Conservation (phyloP, 2,888 invertebrate genomes). For the Morpho helenor region DNA sequence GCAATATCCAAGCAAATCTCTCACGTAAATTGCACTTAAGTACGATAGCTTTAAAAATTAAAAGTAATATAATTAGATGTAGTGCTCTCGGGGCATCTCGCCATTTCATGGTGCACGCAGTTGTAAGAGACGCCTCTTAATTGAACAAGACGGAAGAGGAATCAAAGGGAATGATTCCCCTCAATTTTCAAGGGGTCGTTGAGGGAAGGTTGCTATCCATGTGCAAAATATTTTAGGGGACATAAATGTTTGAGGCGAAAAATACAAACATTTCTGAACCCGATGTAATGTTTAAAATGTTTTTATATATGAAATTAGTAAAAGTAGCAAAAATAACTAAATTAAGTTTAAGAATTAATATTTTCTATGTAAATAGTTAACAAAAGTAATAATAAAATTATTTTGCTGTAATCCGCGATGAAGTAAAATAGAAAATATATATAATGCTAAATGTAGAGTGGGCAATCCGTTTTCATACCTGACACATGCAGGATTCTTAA, state of each 20-base stretch:
- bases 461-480: too few relatives aligned
- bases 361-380: too few relatives aligned
- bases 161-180: slow-evolving; percentile 78
- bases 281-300: slow-evolving; percentile 3
- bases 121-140: slow-evolving; percentile 68
- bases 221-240: slow-evolving; percentile 67
- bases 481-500: too few relatives aligned
- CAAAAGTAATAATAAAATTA: too few relatives aligned
- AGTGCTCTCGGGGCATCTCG: slow-evolving; percentile 34
- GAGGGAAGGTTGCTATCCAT: slow-evolving; percentile 67
- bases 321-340: too few relatives aligned
- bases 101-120: slow-evolving; percentile 42
- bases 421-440: too few relatives aligned
- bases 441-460: too few relatives aligned
- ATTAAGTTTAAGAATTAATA: too few relatives aligned
- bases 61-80: slow-evolving; percentile 37
- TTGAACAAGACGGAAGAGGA: slow-evolving; percentile 74
- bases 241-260: slow-evolving; percentile 18
- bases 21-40: slow-evolving; percentile 10
- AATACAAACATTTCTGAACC: slow-evolving; percentile 16
- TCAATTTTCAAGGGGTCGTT: slow-evolving; percentile 60
- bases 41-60: slow-evolving; percentile 22
- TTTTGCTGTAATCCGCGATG: too few relatives aligned
- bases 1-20: slow-evolving; percentile 7
- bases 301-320: too few relatives aligned